Base-by-base conservation (phyloP, 2,113 vertebrate genomes). In the Cynoglossus semilaevis region DNA sequence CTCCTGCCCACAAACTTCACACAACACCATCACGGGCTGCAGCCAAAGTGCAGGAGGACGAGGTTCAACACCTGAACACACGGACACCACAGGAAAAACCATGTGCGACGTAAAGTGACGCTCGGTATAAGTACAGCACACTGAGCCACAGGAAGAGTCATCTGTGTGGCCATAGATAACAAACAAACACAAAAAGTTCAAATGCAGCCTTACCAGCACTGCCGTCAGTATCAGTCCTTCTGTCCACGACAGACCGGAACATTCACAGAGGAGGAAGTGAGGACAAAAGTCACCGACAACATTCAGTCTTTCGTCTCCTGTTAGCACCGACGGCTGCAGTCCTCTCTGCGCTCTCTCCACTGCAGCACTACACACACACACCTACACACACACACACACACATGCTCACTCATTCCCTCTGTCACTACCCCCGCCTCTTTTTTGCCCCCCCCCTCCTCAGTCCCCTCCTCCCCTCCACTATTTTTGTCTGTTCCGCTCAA, bases 251-350 rank as follows among this genome's bases (percentile, higher is more conserved):
- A 58, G 76, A 59, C 70, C 74, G 71, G 81, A 85, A 86, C 88
- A 88, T 89, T 85, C 90, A 87, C 84, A 82, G 79, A 68, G 71
- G 60, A 89, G 89, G 87, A 87, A 89, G 83, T 87, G 83, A 63
- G 80, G 78, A 67, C 87, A 83, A 87, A 81, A 72, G 62, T 83
- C 67, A 83, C 82, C 65, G 74, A 71, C 71, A 79, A 76, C 57
- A 84, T 90, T 80, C 80, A 83, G 81, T 55, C 58, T 70, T 79
- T 57, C 75, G 82, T 84, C 84, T 84, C 77, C 85, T 85, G 88
- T 90, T 85, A 89, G 84, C 85, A 80, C 63, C 78, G 83, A 68
- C 84, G 89, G 80, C 89, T 89, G 89, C 90, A 89, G 88, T 90
- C 83, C 79, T 88, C 76, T 61, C 83, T 76, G 53, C 79, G 81